Evolutionary conservation across 2,888 invertebrate genomes (phyloP), one percentile per base, ranked within the genome.

Genomic region (Orthosia incerta): DNA sequence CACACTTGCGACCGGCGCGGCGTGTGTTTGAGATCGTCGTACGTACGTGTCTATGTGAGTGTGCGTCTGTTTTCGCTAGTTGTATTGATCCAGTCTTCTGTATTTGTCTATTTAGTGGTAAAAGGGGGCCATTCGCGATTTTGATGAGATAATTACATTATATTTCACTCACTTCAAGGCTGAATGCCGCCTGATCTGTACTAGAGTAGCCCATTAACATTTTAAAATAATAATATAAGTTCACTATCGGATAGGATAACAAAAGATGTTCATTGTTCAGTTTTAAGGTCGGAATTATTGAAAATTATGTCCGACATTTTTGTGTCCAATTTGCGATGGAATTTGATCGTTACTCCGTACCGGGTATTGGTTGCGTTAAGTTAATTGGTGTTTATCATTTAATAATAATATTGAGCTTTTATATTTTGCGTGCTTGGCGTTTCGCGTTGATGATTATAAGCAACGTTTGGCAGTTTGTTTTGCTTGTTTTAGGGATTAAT

Each of bases 121-220:
- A 46, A 60, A 51, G 71, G 69, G 76, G 65, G 67, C 79, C 68
- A 71, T n/a, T n/a, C n/a, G n/a, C n/a, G n/a, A 68, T 76, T 68
- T 74, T 85, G 86, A 86, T 74, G 82, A 86, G 83, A 87, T 83
- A 85, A 88, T 89, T 87, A 85, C 76, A 85, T 86, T 85, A 85
- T 76, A 84, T 83, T 85, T 84, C 80, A 86, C 74, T 78, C 75
- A 82, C 68, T 86, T 76, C 72, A 83, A 78, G 82, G 83, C 57
- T 75, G 74, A 82, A 82, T 81, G 65, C 74, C 69, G 69, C 20
- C 64, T 73, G 79, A 76, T 85, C 76, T 82, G 72, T 67, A 60
- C 79, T 70, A 62, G 73, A 86, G 64, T 56, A 56, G 57, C 61
- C 76, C 46, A 78, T 86, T 82, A 82, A 74, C 69, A 74, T 84